Base-by-base conservation (phyloP, 1,140 invertebrate genomes). In the Venustaconcha ellipsiformis region DNA sequence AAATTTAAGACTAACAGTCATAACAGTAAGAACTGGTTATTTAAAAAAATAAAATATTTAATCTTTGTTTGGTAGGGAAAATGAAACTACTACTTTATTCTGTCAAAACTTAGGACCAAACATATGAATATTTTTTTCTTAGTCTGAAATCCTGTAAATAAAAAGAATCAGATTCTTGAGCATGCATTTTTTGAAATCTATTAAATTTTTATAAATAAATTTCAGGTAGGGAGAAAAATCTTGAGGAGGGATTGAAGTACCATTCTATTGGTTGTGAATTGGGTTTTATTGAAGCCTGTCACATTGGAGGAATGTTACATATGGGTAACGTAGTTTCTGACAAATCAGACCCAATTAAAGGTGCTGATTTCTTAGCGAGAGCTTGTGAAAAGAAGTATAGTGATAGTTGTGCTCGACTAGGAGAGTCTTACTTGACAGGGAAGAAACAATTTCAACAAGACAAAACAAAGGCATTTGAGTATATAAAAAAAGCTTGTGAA, bases 401-500 rank as follows among this genome's bases (percentile, higher is more conserved):
- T 2, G 15, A 56, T 8, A 26, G 56, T 18, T 74, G 72, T 60
- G 6, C 4, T 6, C 55, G 20, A 37, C 57, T 58, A 20, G 64
- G 64, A 67, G 14, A 2, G 14, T 14, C 30, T 17, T 74, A 74
- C 37, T 18, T 20, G 18, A 60, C n/a, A 14, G 72, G 72, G 18
- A 26, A 48, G 20, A 14, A 65, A 17, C 20, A 30, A 18, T 20
- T 67, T 14, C 20, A 20, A 6, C n/a, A 18, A 20, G 65, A 74
- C 37, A n/a, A 48, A 1, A 37, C 56, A 20, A n/a, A 48, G 60
- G 48, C 48, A 18, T 67, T 67, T 56, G 55, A 74, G 17, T 67
- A 30, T 56, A 55, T 65, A n/a, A 14, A 64, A 23, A 57, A 30
- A n/a, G 72, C 72, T 20, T 74, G 72, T 74, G 72, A 74, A 37